Conservation (phyloP, 23 tunicate species). For the Halocynthia roretzi region DNA sequence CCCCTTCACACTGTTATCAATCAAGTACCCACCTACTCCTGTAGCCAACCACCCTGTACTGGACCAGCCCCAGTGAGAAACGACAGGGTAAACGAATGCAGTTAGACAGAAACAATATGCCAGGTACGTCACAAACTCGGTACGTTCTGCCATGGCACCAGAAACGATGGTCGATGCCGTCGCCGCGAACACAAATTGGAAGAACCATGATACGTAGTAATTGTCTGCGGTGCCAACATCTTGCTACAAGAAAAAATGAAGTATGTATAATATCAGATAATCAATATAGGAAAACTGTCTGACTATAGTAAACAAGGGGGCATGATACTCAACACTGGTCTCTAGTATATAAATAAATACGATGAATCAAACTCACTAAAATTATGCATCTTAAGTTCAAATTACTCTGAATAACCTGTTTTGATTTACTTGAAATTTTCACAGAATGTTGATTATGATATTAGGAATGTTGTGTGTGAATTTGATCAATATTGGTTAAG, state of each 20-base stretch:
- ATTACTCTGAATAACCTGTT: too few relatives aligned
- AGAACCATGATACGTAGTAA: slow-evolving; percentile 44
- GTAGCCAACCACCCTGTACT: slow-evolving; percentile 38
- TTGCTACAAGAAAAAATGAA: slow-evolving; percentile 1
- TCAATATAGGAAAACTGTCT: too few relatives aligned
- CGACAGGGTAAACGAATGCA: slow-evolving; percentile 60
- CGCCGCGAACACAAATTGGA: slow-evolving; percentile 63
- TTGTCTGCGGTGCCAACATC: slow-evolving; percentile 11
- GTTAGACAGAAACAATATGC: slow-evolving; percentile 52
- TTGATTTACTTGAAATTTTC: too few relatives aligned
- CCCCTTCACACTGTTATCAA: neutral
- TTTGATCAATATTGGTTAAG: too few relatives aligned
- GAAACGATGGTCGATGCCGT: slow-evolving; percentile 66
- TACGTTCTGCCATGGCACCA: slow-evolving; percentile 63
- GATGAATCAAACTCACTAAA: too few relatives aligned
- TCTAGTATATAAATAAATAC: too few relatives aligned
- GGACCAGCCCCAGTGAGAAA: slow-evolving; percentile 66
- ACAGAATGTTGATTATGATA: too few relatives aligned
- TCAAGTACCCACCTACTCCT: neutral
- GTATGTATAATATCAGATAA: too few relatives aligned
- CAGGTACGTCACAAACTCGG: slow-evolving; percentile 35
- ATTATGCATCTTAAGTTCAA: too few relatives aligned
- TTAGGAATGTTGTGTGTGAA: too few relatives aligned
- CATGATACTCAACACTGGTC: too few relatives aligned
- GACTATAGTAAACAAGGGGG: too few relatives aligned